These are phyloP conservation scores for Eulacestoma nigropectus DNA, from an alignment of 2,113 vertebrate species.

Conservation along the genomic window DNA sequence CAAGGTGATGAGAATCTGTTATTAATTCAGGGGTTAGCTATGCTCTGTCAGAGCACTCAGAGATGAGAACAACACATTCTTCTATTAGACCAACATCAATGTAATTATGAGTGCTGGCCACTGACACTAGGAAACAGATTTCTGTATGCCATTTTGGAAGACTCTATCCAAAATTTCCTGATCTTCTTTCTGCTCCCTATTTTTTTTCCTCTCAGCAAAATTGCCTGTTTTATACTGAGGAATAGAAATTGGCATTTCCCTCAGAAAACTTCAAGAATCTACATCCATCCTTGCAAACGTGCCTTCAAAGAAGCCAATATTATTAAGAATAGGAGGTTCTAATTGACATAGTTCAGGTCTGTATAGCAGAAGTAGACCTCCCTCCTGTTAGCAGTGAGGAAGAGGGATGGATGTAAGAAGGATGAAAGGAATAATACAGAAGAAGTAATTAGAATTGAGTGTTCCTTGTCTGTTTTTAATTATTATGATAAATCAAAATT, in stretches of 20 bases:
- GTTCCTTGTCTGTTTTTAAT: not conserved
- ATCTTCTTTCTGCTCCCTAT: not conserved
- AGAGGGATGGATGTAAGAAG: not conserved
- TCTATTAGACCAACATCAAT: not conserved
- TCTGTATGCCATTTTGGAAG: not conserved
- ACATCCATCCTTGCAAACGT: not conserved
- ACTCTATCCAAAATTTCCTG: not conserved
- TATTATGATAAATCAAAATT: not conserved
- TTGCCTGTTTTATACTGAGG: not conserved
- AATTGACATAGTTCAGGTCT: not conserved
- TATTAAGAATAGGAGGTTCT: not conserved
- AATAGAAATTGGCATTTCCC: not conserved
- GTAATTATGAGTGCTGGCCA: not conserved
- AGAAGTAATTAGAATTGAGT: not conserved
- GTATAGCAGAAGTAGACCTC: not conserved
- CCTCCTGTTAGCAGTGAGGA: not conserved
- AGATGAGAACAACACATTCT: not conserved
- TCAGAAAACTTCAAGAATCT: not conserved
- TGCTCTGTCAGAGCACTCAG: not conserved
- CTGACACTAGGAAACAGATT: not conserved
- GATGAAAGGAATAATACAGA: not conserved
- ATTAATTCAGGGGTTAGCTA: not conserved
- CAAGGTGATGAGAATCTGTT: not conserved
- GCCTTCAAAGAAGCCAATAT: not conserved
- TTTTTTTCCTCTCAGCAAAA: not conserved